Evolutionary conservation across 2,797 vertebrate genomes (phyloP).

Genomic region (Sparus aurata): DNA sequence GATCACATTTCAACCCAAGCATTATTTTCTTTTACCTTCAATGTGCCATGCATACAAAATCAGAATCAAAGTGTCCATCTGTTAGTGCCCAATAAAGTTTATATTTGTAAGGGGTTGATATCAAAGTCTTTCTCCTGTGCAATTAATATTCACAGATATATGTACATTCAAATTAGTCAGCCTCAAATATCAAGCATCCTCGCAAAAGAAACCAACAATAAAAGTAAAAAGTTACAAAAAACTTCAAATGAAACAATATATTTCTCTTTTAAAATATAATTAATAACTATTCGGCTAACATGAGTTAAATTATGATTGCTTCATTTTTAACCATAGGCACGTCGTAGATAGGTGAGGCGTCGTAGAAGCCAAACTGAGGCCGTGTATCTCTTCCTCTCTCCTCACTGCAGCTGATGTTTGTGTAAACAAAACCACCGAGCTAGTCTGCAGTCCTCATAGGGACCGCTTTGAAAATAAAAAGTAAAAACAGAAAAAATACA

Average conservation of each 20-base stretch:
- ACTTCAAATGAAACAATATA: conserved; percentile 81
- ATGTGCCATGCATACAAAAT: conserved; percentile 86
- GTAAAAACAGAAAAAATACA: background rate
- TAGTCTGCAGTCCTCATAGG: conserved; percentile 37
- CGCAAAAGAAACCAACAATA: conserved; percentile 67
- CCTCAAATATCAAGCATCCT: conserved; percentile 79
- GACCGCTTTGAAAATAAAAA: conserved; percentile 43
- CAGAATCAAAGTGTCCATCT: conserved; percentile 77
- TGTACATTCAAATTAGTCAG: conserved; percentile 86
- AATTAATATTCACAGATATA: conserved; percentile 88
- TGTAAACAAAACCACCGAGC: conserved; percentile 84
- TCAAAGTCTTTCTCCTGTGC: conserved; percentile 82
- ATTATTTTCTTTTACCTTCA: conserved; percentile 56
- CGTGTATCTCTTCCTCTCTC: conserved; percentile 57
- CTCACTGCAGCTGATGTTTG: conserved; percentile 69
- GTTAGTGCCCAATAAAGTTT: conserved; percentile 77
- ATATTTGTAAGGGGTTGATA: conserved; percentile 76
- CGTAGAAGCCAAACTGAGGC: conserved; percentile 68
- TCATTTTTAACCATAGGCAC: conserved; percentile 88
- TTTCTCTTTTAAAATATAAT: conserved; percentile 85
- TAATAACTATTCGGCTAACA: conserved; percentile 80
- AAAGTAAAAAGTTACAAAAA: conserved; percentile 85
- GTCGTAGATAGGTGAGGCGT: conserved; percentile 84
- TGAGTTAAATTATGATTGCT: conserved; percentile 88
- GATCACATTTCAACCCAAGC: conserved; percentile 81